Base-by-base conservation (phyloP, 2,888 invertebrate species). In the Tetragonisca angustula region DNA sequence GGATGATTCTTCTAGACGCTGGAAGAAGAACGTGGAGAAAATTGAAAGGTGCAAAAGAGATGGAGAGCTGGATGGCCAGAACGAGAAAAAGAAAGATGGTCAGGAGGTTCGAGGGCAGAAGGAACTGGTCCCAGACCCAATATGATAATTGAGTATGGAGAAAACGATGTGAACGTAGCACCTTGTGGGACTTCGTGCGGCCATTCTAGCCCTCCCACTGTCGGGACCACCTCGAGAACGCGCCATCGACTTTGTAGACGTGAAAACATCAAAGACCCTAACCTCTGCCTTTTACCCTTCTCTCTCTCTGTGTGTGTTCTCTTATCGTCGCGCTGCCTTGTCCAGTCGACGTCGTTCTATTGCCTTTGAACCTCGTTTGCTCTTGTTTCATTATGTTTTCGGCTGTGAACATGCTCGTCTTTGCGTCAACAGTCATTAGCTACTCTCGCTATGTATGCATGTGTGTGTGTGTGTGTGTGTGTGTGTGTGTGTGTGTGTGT, bases 111-210 rank as follows among this genome's bases (percentile, higher is more conserved):
- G 84, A 81, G 84, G 81, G 81, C 79, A 73, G 79, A 82, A 87
- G 87, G 89, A 91, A 90, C 92, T 91, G 91, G 90, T 91, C 89
- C 86, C 90, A 91, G 91, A 90, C 87, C 90, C 91, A 90, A 92
- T 92, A 92, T 92, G 93, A 93, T 93, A 92, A 92, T 92, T 89
- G 92, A 91, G 90, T 91, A 91, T 90, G 90, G 90, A 90, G 91
- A 91, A n/a, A n/a, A 90, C 90, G 90, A 90, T 90, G 91, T 87
- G 91, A 92, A 90, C 91, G 83, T 90, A 91, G 92, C 92, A 92
- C 92, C 92, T 92, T 91, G 91, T 91, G 88, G 84, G 84, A 88
- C 88, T 87, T 84, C 86, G 72, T 79, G 87, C 87, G 85, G 88
- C 89, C 85, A 91, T 89, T 91, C 89, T 87, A 89, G 89, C 89